Percentiles rank a stretch among this genome's conserved stretches.
Evolutionary conservation across 2,797 vertebrate genomes (phyloP).

Genomic region (Propithecus deckenii): DNA sequence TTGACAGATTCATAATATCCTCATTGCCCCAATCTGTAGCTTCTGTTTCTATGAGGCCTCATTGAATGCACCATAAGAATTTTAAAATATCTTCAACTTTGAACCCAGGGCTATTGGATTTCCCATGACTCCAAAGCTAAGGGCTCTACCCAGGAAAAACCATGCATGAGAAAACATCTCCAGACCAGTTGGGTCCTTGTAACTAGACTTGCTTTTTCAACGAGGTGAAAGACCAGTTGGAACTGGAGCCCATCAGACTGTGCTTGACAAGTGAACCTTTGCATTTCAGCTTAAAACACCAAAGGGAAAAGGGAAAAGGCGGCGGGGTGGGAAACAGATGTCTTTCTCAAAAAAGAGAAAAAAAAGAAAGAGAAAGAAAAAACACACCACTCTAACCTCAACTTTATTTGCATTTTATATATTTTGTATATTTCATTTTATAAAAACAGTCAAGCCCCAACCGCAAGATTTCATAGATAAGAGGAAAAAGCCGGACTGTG

Average conservation of each 20-base stretch:
- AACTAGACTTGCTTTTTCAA: not conserved
- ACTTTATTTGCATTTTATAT: constrained; percentile 84
- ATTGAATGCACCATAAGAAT: not conserved
- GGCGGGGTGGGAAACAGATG: constrained; percentile 76
- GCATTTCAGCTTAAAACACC: constrained; percentile 72
- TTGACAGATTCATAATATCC: not conserved
- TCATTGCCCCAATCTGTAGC: not conserved
- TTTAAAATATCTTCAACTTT: constrained; percentile 40
- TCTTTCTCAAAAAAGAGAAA: constrained; percentile 61
- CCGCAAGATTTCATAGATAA: constrained; percentile 90
- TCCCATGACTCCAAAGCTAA: not conserved
- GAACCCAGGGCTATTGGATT: constrained; percentile 32
- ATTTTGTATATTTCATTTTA: constrained; percentile 88
- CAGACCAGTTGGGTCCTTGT: not conserved
- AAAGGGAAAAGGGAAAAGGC: not conserved
- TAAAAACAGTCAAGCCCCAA: constrained; percentile 86
- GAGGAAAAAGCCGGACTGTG: constrained; percentile 86
- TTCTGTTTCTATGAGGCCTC: not conserved
- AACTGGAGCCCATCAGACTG: constrained; percentile 69
- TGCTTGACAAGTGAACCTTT: constrained; percentile 79
- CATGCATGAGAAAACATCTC: not conserved
- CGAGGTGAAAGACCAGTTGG: constrained; percentile 72
- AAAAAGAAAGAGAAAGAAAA: not conserved
- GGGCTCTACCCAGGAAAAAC: not conserved
- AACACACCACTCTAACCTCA: constrained; percentile 74